phyloP scores from a whole-genome alignment of 1,140 invertebrate species.

The Diorhabda carinulata region DNA sequence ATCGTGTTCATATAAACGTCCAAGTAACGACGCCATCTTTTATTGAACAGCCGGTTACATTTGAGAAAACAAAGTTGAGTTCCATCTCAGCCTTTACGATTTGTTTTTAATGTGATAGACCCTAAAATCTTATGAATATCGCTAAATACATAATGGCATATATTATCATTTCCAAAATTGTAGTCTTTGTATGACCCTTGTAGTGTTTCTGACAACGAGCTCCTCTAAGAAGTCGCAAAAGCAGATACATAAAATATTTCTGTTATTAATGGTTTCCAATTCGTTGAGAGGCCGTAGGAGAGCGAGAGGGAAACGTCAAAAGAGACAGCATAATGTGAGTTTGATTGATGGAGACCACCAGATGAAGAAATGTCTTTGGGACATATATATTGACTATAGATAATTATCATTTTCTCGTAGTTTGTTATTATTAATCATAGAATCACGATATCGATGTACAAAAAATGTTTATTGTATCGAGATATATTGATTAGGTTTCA shows the following conservation, averaged over 20 bases:
- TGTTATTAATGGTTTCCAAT: constrained; percentile 39
- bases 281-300: constrained; percentile 8
- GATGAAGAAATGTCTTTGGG: constrained; percentile 44
- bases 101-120: too few relatives aligned
- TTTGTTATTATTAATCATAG: neutral
- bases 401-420: constrained; percentile 38
- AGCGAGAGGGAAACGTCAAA: constrained; percentile 19
- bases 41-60: too few relatives aligned
- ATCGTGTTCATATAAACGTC: too few relatives aligned
- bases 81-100: too few relatives aligned
- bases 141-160: too few relatives aligned
- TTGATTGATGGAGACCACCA: constrained; percentile 47
- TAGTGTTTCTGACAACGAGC: constrained; percentile 5
- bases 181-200: too few relatives aligned
- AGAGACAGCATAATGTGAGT: constrained; percentile 39
- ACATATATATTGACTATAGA: constrained; percentile 40
- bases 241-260: constrained; percentile 38
- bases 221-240: constrained; percentile 22
- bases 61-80: too few relatives aligned
- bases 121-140: too few relatives aligned
- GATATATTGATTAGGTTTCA: too few relatives aligned
- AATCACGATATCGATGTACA: neutral
- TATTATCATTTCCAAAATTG: too few relatives aligned
- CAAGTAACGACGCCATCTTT: too few relatives aligned
- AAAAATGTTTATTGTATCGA: too few relatives aligned